These are phyloP conservation scores for Prochilodus magdalenae DNA, from an alignment of 2,113 vertebrate species.

Conservation along the genomic window DNA sequence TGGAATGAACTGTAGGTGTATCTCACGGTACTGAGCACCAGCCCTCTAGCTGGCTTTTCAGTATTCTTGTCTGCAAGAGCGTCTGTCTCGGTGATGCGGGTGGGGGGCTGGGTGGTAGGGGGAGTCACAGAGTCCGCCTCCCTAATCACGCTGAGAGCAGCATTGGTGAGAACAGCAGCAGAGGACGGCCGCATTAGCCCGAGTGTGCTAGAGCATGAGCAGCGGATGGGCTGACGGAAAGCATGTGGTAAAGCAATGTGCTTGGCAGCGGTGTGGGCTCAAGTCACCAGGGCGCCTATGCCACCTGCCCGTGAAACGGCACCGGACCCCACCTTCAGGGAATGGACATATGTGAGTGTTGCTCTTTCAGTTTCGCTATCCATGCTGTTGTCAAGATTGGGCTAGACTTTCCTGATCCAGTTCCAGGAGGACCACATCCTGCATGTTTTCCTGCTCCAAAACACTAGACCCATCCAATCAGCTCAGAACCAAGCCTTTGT, in stretches of 20 bases:
- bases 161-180: slow-evolving; percentile 38
- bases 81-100: slow-evolving; percentile 2
- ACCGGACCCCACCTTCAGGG: slow-evolving; percentile 63
- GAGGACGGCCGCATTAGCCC: slow-evolving; percentile 3
- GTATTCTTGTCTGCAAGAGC: slow-evolving; percentile 34
- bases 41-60: slow-evolving; percentile 19
- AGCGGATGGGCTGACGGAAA: slow-evolving; percentile 8
- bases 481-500: not conserved
- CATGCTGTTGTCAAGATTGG: not conserved
- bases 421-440: not conserved
- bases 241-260: slow-evolving; percentile 42
- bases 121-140: slow-evolving; percentile 38
- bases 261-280: slow-evolving; percentile 47
- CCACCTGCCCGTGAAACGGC: slow-evolving; percentile 70
- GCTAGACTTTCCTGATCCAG: not conserved
- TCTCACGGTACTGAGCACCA: slow-evolving; percentile 1
- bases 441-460: no score
- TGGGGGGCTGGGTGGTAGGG: slow-evolving; percentile 29
- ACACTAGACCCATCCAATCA: not conserved
- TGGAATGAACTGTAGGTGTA: slow-evolving; percentile 35
- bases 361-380: not conserved
- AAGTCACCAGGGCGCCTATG: slow-evolving; percentile 69
- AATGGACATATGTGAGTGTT: slow-evolving; percentile 66
- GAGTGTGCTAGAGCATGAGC: not conserved
- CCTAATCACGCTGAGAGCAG: slow-evolving; percentile 27